Base-by-base conservation (phyloP, 2,888 invertebrate genomes). In the Plebejus melissa region DNA sequence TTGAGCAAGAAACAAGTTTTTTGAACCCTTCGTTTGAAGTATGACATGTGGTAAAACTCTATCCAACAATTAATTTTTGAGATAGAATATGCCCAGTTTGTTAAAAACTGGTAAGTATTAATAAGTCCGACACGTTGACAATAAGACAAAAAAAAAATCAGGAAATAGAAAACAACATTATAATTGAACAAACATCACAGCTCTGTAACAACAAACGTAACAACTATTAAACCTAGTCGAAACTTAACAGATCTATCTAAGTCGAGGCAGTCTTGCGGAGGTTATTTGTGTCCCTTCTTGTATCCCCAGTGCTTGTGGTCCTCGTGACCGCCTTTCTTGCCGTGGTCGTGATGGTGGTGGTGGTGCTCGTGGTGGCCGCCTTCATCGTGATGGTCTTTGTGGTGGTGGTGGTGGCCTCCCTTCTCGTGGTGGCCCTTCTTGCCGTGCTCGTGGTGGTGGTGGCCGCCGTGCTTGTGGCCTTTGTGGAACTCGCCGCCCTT, bases 401-500 rank as follows among this genome's bases (percentile, higher is more conserved):
- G 96, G 74, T 97, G 96, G 83, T 97, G 96, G 85, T 96, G 95
- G 85, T 97, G 97, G 81, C 96, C 95, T 58, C 97, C 97, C 87
- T 97, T 96, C 85, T 97, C 96, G 83, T 96, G 95, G 82, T 96
- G 95, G 1, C 97, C 97, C 87, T 97, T 96, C 91, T 97, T 97
- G 79, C 97, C 97, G 82, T 97, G 95, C 81, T 97, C 95, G 82
- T 96, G 96, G 81, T 96, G 95, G 83, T 97, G 96, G 82, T 96
- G 96, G 1, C 96, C 96, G 76, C 95, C 95, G 84, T 97, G 96
- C 83, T 97, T 95, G 87, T 96, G 96, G 54, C 97, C 97, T 82
- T 96, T 96, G 89, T 97, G 97, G 91, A 95, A 94, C 82, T 95
- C 95, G 38, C 96, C 96, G 77, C 97, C 97, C 90, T 97, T 96